Conservation (phyloP, 2,113 vertebrate genomes). For the Arizona elegans region DNA sequence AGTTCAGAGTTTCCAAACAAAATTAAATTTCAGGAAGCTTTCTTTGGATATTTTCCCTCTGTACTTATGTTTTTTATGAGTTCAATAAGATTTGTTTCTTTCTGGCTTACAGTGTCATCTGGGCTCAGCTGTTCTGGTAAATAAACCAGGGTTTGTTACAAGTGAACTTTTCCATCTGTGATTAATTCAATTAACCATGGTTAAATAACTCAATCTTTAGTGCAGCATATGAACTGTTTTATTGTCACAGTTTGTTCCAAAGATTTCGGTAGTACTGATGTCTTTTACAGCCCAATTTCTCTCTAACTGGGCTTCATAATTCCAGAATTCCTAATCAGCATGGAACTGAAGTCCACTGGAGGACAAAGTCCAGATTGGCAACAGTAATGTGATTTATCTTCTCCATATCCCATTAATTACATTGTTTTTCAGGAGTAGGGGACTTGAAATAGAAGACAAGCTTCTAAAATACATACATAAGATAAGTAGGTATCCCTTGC, state of each 20-base stretch:
- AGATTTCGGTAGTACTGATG: neutral
- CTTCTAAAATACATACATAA: neutral
- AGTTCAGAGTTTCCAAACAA: neutral
- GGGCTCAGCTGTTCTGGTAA: neutral
- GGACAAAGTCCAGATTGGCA: neutral
- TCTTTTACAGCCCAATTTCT: neutral
- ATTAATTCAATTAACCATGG: neutral
- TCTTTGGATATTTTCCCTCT: neutral
- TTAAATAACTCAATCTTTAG: neutral
- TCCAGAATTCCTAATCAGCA: neutral
- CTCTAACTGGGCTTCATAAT: neutral
- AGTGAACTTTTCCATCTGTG: neutral
- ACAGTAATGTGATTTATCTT: neutral
- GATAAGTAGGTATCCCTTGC: neutral
- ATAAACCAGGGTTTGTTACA: neutral
- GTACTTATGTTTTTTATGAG: neutral
- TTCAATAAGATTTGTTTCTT: neutral
- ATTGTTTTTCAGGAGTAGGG: neutral
- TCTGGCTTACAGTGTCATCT: neutral
- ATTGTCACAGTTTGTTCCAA: neutral
- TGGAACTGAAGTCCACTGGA: neutral
- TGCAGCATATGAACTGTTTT: neutral
- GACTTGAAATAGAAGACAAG: neutral
- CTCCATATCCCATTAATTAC: neutral
- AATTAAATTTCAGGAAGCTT: neutral